A percentile compares a stretch with the other conserved stretches of the same genome.
Evolutionary conservation across 2,888 invertebrate genomes (phyloP).

Genomic region (Odontothrips loti): DNA sequence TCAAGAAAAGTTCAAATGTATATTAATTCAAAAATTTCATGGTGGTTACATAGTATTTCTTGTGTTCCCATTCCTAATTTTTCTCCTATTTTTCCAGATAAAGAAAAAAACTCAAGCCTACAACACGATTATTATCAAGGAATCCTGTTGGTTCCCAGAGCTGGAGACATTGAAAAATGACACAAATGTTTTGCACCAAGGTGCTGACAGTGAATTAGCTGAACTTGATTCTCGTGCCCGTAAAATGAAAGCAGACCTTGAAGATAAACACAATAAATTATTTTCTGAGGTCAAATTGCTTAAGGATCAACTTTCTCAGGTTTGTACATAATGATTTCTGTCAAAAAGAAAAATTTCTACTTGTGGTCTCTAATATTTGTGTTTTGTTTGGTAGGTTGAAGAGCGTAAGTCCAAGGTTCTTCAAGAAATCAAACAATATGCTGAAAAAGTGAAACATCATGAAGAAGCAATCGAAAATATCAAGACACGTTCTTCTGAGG

Average conservation of each 20-base stretch:
- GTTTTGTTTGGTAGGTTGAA: background rate
- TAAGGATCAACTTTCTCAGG: background rate
- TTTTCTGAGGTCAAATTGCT: background rate
- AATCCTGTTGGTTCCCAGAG: conserved; percentile 3
- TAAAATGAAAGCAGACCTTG: background rate
- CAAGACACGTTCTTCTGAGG: background rate
- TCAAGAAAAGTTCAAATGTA: background rate
- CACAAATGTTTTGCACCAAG: background rate
- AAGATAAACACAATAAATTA: background rate
- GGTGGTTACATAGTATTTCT: background rate
- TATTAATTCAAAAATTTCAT: background rate
- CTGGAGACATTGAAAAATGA: background rate
- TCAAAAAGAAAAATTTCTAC: background rate
- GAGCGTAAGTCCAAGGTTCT: background rate
- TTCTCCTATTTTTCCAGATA: background rate
- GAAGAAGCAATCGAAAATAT: background rate
- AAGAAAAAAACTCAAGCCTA: background rate
- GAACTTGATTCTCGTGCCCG: background rate
- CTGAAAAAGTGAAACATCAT: background rate
- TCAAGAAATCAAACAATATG: background rate
- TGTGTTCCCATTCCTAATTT: background rate
- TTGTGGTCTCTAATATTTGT: background rate
- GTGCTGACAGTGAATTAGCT: background rate
- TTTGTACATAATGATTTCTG: background rate
- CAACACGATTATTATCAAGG: background rate